Percentiles rank a stretch among this genome's conserved stretches.
These are phyloP conservation scores for Papilio glaucus DNA, from an alignment of 1,140 invertebrate genomes.

Conservation along the genomic window DNA sequence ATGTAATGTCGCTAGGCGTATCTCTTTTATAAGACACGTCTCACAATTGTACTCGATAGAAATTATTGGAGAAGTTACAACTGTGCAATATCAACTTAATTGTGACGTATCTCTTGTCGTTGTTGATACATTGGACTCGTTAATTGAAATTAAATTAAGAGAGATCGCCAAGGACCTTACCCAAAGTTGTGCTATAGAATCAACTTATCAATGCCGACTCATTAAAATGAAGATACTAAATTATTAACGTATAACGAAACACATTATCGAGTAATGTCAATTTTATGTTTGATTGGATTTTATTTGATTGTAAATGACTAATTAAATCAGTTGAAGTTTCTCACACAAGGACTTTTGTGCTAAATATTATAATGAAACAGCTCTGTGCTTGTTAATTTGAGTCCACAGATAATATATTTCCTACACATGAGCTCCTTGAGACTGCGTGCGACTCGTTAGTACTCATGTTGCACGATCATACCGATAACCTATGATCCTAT, in stretches of 20 bases:
- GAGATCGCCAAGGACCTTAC: too few relatives aligned
- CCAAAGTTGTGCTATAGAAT: too few relatives aligned
- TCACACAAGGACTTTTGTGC: slow-evolving; percentile 28
- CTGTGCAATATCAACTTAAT: not conserved
- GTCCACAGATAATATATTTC: slow-evolving; percentile 27
- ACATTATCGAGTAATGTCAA: not conserved
- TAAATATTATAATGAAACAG: slow-evolving; percentile 12
- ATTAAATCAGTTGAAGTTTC: not conserved
- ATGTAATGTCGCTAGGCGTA: not conserved
- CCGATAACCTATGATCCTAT: slow-evolving; percentile 59
- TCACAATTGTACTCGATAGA: not conserved
- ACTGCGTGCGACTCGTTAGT: slow-evolving; percentile 38
- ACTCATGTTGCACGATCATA: slow-evolving; percentile 48
- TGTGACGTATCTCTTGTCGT: not conserved
- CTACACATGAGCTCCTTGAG: slow-evolving; percentile 41
- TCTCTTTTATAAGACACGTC: not conserved
- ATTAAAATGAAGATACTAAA: too few relatives aligned
- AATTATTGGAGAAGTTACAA: not conserved
- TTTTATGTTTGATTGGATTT: not conserved
- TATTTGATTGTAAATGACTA: not conserved
- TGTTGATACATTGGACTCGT: too few relatives aligned
- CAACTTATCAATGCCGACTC: too few relatives aligned
- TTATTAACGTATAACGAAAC: too few relatives aligned
- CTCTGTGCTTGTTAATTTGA: not conserved
- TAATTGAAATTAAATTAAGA: too few relatives aligned